Base-by-base conservation (phyloP, 2,113 vertebrate genomes). In the Zosterops borbonicus region DNA sequence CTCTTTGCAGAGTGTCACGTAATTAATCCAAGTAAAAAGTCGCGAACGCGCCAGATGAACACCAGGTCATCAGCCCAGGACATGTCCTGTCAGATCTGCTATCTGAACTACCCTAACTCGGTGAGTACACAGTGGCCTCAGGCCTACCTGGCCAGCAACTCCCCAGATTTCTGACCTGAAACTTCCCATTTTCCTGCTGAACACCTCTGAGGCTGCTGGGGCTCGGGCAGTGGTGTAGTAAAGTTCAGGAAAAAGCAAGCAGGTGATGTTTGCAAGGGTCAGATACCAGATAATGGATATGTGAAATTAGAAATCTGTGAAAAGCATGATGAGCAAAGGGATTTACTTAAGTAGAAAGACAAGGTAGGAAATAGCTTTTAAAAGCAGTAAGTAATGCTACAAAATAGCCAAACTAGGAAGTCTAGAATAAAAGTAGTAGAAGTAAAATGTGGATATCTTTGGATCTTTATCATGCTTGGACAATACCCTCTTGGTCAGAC, bases 81-180 rank as follows among this genome's bases (percentile, higher is more conserved):
- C 95, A 99, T 99, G 99, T 99, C 99, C 94, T 99, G 99, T 98
- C 99, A 99, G 98, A 99, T 99, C 97, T 99, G 99, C 98, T 99
- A 99, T 95, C 98, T 99, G 97, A 99, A 99, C 98, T 99, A 99
- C 96, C 99, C 99, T 85, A 99, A 99, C 97, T 98, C 99, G 93
- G 99, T 99, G 95, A 99, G 99, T 99, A 89, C 75, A 58, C 82
- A 47, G 69, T 82, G 93, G 81, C 84, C 84, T 60, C 8, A 6
- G 46, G 50, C 12, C 9, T 64, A 19, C 49, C 33, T 85, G 14
- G 22, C 19, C 27, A 11, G 4, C 28, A 70, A 5, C 27, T 65
- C 16, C 31, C 35, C 37, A 29, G 0, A 3, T 53, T 42, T 33
- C 14, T 41, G 11, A 2, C 28, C 28, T 60, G 58, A 46, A 56